Percentiles rank a stretch among this genome's conserved stretches.
Evolutionary conservation across 1,140 invertebrate genomes (phyloP).

Genomic region (Amyelois transitella): DNA sequence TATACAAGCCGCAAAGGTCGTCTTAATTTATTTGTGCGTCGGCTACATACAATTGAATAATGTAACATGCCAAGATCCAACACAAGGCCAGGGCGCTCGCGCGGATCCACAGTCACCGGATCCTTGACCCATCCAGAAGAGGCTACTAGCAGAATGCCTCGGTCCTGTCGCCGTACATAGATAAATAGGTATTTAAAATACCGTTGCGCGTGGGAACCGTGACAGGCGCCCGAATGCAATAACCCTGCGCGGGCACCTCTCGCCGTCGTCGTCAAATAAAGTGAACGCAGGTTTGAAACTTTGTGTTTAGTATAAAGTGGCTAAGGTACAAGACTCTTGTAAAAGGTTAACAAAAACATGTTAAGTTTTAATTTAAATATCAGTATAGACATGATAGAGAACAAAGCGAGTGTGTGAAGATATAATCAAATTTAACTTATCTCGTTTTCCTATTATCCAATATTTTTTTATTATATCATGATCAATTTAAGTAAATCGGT

Average conservation of each 20-base stretch:
- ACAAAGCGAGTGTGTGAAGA: too few relatives aligned
- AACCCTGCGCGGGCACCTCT: conserved; percentile 39
- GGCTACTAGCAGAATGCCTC: conserved; percentile 66
- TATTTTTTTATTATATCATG: too few relatives aligned
- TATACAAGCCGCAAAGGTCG: neutral
- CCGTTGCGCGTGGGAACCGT: conserved; percentile 67
- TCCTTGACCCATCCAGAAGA: conserved; percentile 74
- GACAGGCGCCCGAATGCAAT: conserved; percentile 51
- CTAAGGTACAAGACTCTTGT: too few relatives aligned
- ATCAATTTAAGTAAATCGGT: too few relatives aligned
- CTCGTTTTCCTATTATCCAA: too few relatives aligned
- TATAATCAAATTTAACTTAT: too few relatives aligned
- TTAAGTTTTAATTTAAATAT: too few relatives aligned
- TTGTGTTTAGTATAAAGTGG: neutral
- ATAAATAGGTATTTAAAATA: conserved; percentile 72
- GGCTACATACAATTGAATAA: conserved; percentile 36
- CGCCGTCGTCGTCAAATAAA: neutral
- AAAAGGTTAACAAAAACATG: too few relatives aligned
- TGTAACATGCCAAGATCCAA: conserved; percentile 38
- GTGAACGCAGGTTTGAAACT: neutral
- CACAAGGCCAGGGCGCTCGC: conserved; percentile 55
- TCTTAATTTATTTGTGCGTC: conserved; percentile 7
- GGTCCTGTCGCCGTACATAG: conserved; percentile 66
- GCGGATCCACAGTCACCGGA: conserved; percentile 59
- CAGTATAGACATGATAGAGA: too few relatives aligned